Evolutionary conservation across 2,797 vertebrate species (phyloP).

Genomic region (Hipposideros larvatus): DNA sequence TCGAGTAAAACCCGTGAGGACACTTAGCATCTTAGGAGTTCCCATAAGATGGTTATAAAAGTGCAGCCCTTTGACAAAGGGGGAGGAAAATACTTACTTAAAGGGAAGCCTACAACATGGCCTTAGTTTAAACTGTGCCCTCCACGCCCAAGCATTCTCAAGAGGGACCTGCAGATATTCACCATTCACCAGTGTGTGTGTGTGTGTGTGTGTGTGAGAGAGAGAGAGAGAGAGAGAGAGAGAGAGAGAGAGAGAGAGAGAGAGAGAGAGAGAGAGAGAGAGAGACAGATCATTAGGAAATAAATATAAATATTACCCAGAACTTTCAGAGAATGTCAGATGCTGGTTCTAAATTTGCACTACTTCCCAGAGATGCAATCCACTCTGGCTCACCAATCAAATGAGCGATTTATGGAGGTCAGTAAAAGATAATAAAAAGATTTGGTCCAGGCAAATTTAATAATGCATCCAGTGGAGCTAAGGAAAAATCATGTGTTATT

Average conservation of each 20-base stretch:
- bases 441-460: neutral
- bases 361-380: neutral
- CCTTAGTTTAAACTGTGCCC: neutral
- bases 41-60: neutral
- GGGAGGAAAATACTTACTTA: neutral
- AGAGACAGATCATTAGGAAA: neutral
- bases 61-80: neutral
- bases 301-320: neutral
- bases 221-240: too few relatives aligned
- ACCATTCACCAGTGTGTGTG: neutral
- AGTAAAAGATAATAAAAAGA: neutral
- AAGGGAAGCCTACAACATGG: neutral
- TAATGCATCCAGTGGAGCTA: neutral
- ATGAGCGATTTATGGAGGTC: neutral
- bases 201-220: neutral
- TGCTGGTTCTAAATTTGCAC: neutral
- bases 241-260: neutral
- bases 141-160: neutral
- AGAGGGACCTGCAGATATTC: neutral
- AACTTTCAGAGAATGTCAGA: neutral
- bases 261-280: too few relatives aligned
- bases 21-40: neutral
- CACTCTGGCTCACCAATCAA: neutral
- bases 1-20: neutral
- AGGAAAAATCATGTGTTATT: neutral